A percentile compares a stretch with the other conserved stretches of the same genome.
phyloP scores from a whole-genome alignment of 2,888 invertebrate species.

The Synergus laeviventris region DNA sequence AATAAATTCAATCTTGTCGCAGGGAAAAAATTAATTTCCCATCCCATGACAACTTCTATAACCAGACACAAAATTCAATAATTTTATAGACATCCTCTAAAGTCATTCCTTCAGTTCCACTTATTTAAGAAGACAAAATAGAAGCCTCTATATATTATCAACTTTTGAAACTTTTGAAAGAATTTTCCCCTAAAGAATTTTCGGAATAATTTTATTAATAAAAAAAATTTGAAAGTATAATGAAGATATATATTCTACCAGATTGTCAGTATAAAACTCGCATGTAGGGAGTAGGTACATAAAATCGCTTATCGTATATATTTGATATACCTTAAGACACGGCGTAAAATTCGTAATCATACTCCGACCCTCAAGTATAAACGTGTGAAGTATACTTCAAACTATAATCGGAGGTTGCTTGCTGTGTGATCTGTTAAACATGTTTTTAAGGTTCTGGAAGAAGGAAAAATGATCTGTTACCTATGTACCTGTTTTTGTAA shows the following conservation, averaged over 20 bases:
- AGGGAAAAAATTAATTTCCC: conserved; percentile 41
- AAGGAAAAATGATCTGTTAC: not conserved
- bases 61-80: conserved; percentile 29
- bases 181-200: not conserved
- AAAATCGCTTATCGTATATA: conserved; percentile 10
- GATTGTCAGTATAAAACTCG: not conserved
- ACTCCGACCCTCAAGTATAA: not conserved
- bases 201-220: not conserved
- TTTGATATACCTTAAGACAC: not conserved
- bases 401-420: not conserved
- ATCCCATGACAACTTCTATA: conserved; percentile 16
- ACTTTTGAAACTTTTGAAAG: not conserved
- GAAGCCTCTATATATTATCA: not conserved
- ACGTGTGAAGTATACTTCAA: not conserved
- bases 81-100: conserved; percentile 27
- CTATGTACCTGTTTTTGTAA: too few species aligned
- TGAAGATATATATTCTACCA: not conserved
- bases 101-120: conserved; percentile 1
- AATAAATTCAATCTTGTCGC: conserved; percentile 34
- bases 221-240: not conserved
- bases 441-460: not conserved
- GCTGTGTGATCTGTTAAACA: not conserved
- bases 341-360: conserved; percentile 11
- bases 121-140: not conserved
- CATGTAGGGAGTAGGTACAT: not conserved